phyloP scores from a whole-genome alignment of 2,113 vertebrate genomes.

The Pangasianodon hypophthalmus region DNA sequence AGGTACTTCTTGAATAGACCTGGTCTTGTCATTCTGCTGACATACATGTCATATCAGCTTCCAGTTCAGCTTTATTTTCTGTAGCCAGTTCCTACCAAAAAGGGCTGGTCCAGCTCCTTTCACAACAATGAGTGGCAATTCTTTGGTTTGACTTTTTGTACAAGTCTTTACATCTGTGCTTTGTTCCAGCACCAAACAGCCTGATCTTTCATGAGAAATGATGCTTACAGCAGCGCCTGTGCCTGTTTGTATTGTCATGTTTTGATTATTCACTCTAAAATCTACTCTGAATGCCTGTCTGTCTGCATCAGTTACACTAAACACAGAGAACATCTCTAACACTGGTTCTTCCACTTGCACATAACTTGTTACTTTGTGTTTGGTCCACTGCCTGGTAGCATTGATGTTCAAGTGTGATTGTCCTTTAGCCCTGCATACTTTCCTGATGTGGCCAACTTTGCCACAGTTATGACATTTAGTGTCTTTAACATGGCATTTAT shows the following conservation, averaged over 20 bases:
- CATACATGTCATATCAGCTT: too few relatives aligned
- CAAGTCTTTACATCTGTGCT: too few relatives aligned
- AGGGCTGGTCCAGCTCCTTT: not conserved
- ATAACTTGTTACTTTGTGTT: not conserved
- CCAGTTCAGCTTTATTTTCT: not conserved
- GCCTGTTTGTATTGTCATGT: not conserved
- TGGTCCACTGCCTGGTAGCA: too few relatives aligned
- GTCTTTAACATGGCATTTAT: not conserved
- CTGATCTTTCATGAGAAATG: not conserved
- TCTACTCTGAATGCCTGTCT: not conserved
- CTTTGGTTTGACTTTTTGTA: not conserved
- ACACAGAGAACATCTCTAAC: not conserved
- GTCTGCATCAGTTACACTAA: too few relatives aligned
- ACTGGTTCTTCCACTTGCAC: constrained; percentile 18
- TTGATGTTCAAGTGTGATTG: not conserved
- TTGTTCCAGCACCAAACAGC: too few relatives aligned
- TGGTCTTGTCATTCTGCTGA: not conserved
- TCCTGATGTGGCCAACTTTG: not conserved
- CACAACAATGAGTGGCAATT: not conserved
- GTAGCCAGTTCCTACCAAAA: not conserved
- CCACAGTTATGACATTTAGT: not conserved
- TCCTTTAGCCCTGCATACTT: not conserved
- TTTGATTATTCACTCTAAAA: not conserved
- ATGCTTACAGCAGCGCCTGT: not conserved
- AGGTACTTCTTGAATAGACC: constrained; percentile 21